phyloP scores from a whole-genome alignment of 2,888 invertebrate species.

The Perizoma affinitatum region DNA sequence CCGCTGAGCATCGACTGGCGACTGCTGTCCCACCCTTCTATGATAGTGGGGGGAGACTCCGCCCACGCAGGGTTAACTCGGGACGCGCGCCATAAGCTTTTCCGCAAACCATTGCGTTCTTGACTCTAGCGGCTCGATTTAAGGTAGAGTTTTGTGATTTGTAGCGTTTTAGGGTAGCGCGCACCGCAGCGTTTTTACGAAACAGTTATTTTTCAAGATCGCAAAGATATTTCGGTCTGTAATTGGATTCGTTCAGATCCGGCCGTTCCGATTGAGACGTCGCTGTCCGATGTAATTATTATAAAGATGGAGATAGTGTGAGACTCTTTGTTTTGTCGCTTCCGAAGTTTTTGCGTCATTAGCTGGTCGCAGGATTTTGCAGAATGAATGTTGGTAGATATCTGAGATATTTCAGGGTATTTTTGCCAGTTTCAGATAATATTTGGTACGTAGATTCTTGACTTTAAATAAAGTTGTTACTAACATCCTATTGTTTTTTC shows the following conservation, averaged over 20 bases:
- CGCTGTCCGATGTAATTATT: constrained; percentile 76
- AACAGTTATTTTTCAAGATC: constrained; percentile 65
- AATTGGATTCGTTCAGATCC: constrained; percentile 68
- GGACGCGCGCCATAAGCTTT: constrained; percentile 28
- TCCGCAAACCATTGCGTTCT: constrained; percentile 36
- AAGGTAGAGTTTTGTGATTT: constrained; percentile 21
- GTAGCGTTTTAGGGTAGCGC: constrained; percentile 58
- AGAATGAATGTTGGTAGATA: constrained; percentile 15
- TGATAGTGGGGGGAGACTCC: constrained; percentile 52
- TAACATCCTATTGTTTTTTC: no score
- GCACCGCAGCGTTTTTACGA: constrained; percentile 52
- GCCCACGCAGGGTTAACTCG: constrained; percentile 50
- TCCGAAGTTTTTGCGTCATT: constrained; percentile 37
- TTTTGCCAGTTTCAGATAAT: constrained; percentile 5
- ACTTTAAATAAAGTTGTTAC: no score
- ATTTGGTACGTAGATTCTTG: neutral
- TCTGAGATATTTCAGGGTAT: neutral
- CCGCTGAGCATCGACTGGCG: constrained; percentile 66
- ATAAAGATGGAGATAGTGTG: constrained; percentile 77
- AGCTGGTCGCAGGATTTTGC: constrained; percentile 22
- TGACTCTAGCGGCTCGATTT: constrained; percentile 30
- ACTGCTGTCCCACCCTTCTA: constrained; percentile 65
- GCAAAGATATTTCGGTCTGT: constrained; percentile 71
- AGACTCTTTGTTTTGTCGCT: constrained; percentile 42
- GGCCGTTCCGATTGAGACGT: constrained; percentile 70